Conservation (phyloP, 2,797 vertebrate genomes). For the Gila robusta region DNA sequence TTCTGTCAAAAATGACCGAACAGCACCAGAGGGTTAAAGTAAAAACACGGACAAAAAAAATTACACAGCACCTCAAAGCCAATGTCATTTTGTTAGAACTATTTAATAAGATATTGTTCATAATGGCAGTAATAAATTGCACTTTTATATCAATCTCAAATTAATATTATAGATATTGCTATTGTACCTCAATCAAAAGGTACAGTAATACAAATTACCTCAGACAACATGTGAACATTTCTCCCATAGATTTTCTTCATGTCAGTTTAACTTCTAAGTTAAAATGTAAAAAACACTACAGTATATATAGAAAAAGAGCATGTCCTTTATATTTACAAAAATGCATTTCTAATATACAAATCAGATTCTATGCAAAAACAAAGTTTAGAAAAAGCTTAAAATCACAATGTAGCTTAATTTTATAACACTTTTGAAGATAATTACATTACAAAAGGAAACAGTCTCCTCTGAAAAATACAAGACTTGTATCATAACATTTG, state of each 20-base stretch:
- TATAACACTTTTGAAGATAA: not conserved
- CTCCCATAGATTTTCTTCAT: not conserved
- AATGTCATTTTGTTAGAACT: slow-evolving; percentile 7
- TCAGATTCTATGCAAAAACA: not conserved
- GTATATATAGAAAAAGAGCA: not conserved
- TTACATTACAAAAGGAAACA: not conserved
- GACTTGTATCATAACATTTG: not conserved
- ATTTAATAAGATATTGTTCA: slow-evolving; percentile 20
- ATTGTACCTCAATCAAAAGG: slow-evolving; percentile 12
- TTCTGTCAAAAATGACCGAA: too few relatives aligned
- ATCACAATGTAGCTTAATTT: slow-evolving; percentile 17
- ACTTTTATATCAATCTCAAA: slow-evolving; percentile 3
- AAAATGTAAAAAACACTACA: slow-evolving; percentile 16
- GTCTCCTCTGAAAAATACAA: slow-evolving; percentile 1
- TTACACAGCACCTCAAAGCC: not conserved
- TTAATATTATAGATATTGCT: not conserved
- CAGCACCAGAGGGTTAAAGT: not conserved
- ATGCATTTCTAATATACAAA: slow-evolving; percentile 39
- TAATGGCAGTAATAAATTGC: slow-evolving; percentile 13
- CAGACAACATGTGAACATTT: not conserved
- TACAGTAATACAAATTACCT: slow-evolving; percentile 6
- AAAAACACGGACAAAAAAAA: not conserved
- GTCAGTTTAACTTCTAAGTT: slow-evolving; percentile 1
- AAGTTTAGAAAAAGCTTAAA: slow-evolving; percentile 1
- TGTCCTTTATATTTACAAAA: slow-evolving; percentile 40